These are phyloP conservation scores for Lycaon pictus DNA, from an alignment of 2,113 vertebrate species.

Conservation along the genomic window DNA sequence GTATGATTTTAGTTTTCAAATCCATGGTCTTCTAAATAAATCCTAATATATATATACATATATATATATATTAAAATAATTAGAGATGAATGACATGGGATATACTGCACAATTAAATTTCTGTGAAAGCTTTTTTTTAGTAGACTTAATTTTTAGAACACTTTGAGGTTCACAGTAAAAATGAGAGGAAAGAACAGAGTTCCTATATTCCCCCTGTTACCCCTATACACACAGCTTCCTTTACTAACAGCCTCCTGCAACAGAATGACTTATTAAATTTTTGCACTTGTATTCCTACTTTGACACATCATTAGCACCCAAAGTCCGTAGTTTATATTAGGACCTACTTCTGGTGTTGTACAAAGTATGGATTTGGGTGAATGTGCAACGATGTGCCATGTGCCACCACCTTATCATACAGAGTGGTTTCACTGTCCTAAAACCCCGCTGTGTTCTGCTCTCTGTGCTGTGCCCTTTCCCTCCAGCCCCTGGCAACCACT, in stretches of 20 bases:
- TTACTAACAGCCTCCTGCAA: not conserved
- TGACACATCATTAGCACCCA: too few relatives aligned
- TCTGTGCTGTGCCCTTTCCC: not conserved
- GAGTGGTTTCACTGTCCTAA: not conserved
- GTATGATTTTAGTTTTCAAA: too few relatives aligned
- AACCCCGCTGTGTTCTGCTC: not conserved
- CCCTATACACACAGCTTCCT: fast-evolving
- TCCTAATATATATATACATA: not conserved
- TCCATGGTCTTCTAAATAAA: too few relatives aligned
- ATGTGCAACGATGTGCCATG: not conserved
- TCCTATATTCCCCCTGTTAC: not conserved
- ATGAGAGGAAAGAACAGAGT: not conserved
- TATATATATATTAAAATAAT: not conserved
- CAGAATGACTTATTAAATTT: not conserved
- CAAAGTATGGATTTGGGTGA: not conserved
- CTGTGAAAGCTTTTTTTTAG: not conserved
- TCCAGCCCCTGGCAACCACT: not conserved
- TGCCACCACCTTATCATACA: not conserved
- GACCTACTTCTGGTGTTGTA: not conserved
- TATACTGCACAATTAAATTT: not conserved
- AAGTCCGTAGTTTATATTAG: not conserved
- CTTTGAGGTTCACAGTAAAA: not conserved
- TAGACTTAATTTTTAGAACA: not conserved
- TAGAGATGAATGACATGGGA: not conserved
- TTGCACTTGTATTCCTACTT: fast-evolving